Percentiles rank a stretch among this genome's conserved stretches.
phyloP scores from a whole-genome alignment of 1,140 invertebrate genomes.

The fruit fly (Drosophila melanogaster) region Release_6_plus_ISO1_MT NT_033777.3:26331501-26332000 shows the following conservation, averaged over 20 bases:
- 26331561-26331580: slow-evolving; percentile 94
- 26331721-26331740: background rate
- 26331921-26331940: slow-evolving; percentile 11
- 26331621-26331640: slow-evolving; percentile 96
- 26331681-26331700: background rate
- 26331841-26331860: background rate
- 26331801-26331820: background rate
- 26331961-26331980: slow-evolving; percentile 21
- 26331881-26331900: background rate
- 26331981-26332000: slow-evolving; percentile 14
- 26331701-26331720: background rate
- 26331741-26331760: background rate
- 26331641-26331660: slow-evolving; percentile 89
- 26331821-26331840: background rate
- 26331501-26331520: slow-evolving; percentile 88
- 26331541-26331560: slow-evolving; percentile 92
- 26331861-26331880: slow-evolving; percentile 5
- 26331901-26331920: background rate
- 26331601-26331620: slow-evolving; percentile 93
- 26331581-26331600: slow-evolving; percentile 91
- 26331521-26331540: slow-evolving; percentile 89
- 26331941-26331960: slow-evolving; percentile 17
- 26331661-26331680: slow-evolving; percentile 2
- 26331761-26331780: background rate
- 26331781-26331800: background rate